Base-by-base conservation (phyloP, 1,140 invertebrate species). In the Drosophila murphyi region DNA sequence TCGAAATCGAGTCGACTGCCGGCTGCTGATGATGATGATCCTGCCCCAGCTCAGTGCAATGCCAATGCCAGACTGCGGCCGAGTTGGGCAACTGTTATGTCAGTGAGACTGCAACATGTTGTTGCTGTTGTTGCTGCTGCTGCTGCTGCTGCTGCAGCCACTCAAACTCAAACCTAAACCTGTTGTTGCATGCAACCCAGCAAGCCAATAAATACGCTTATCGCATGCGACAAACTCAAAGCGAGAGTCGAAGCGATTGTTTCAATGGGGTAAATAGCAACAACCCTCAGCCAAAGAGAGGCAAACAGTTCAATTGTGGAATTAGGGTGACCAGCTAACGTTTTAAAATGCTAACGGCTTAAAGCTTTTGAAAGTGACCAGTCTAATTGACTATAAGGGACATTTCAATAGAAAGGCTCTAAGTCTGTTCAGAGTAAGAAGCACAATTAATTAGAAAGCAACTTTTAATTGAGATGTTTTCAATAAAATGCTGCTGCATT, bases 81-180 rank as follows among this genome's bases (percentile, higher is more conserved):
- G 37, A 10, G 34, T 45, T 32, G 78, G 43, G 10, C 70, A 45
- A 67, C 35, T 74, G 63, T 65, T 65, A 63, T 29, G 65, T 47
- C 48, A 47, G 29, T 48, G 34, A 55, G 35, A 61, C 68, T 86
- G 78, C 78, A 86, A 85, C 82, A 85, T 85, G 82, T 86, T 86
- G 78, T 48, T 70, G 61, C 29, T 48, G 47, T 45, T 32, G 28
- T 39, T 59, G 55, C n/a, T 47, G 57, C n/a, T 6, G 28, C 45
- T 59, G 55, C n/a, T 47, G 57, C n/a, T 6, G 51, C n/a, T 68
- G 80, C 64, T 64, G 50, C 78, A 56, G 59, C 29, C 55, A 43
- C 8, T 50, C 64, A 64, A 50, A 64, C 70, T 81, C 72, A 73
- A 83, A 88, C 83, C 83, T 67, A 73, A 83, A 87, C 83, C 83